Conservation (phyloP, 2,113 vertebrate genomes). For the Alligator sinensis region DNA sequence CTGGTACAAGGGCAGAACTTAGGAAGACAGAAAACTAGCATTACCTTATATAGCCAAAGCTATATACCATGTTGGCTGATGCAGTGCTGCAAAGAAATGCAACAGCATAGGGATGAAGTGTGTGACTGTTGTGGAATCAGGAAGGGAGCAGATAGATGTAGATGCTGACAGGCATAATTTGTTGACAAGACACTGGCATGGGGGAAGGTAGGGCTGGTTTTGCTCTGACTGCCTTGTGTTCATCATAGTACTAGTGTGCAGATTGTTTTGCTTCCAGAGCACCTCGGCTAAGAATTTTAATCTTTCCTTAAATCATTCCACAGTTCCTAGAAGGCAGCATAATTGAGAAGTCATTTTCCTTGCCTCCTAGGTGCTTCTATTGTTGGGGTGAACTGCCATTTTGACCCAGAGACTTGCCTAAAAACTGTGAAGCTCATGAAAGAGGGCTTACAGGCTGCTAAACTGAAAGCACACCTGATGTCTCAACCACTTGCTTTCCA, state of each 20-base stretch:
- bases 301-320: neutral
- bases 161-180: neutral
- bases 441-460: slow-evolving; percentile 88
- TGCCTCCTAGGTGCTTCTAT: slow-evolving; percentile 88
- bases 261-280: neutral
- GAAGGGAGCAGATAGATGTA: neutral
- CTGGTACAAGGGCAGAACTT: neutral
- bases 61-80: neutral
- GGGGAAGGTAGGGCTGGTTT: neutral
- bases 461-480: slow-evolving; percentile 93
- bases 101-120: neutral
- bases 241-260: neutral
- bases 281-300: neutral
- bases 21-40: neutral
- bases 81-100: neutral
- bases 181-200: neutral
- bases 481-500: slow-evolving; percentile 92
- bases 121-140: neutral
- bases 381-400: slow-evolving; percentile 96
- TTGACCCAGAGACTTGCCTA: slow-evolving; percentile 89
- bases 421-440: slow-evolving; percentile 94
- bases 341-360: neutral
- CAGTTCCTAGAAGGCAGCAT: neutral
- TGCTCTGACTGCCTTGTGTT: neutral
- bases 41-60: neutral